Conservation (phyloP, 2,888 invertebrate genomes). For the Papilio demoleus region DNA sequence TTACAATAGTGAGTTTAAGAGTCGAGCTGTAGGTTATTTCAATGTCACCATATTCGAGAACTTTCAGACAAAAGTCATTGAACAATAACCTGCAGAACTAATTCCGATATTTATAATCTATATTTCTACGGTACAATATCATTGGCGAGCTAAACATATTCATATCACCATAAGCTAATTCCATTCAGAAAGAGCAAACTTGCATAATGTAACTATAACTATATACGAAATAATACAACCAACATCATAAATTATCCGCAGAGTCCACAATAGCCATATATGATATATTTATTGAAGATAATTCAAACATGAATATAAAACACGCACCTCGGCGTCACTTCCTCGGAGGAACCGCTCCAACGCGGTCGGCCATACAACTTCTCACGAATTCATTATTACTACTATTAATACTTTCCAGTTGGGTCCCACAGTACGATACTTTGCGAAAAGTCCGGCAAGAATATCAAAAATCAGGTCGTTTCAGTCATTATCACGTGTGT, state of each 20-base stretch:
- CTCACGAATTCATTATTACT: slow-evolving; percentile 44
- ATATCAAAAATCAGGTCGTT: slow-evolving; percentile 53
- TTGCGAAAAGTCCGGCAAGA: slow-evolving; percentile 64
- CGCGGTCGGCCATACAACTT: slow-evolving; percentile 29
- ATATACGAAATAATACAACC: slow-evolving; percentile 56
- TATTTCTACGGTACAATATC: slow-evolving; percentile 66
- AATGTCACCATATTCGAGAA: slow-evolving; percentile 47
- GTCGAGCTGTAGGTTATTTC: slow-evolving; percentile 61
- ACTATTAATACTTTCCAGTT: slow-evolving; percentile 62
- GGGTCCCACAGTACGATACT: slow-evolving; percentile 68
- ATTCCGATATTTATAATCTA: slow-evolving; percentile 62
- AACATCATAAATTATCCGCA: slow-evolving; percentile 55
- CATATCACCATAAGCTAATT: slow-evolving; percentile 69
- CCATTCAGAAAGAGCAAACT: slow-evolving; percentile 64
- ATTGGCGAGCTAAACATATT: slow-evolving; percentile 67
- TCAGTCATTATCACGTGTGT: slow-evolving; percentile 37
- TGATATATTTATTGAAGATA: slow-evolving; percentile 38
- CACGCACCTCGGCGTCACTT: slow-evolving; percentile 20
- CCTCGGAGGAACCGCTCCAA: neutral
- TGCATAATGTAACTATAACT: slow-evolving; percentile 54
- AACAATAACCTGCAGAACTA: slow-evolving; percentile 63
- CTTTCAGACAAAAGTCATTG: slow-evolving; percentile 50
- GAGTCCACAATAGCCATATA: slow-evolving; percentile 50
- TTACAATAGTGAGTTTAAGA: slow-evolving; percentile 58
- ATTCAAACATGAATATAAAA: slow-evolving; percentile 36